These are phyloP conservation scores for Dolichallabes microphthalmus DNA, from an alignment of 2,113 vertebrate genomes.

Conservation along the genomic window DNA sequence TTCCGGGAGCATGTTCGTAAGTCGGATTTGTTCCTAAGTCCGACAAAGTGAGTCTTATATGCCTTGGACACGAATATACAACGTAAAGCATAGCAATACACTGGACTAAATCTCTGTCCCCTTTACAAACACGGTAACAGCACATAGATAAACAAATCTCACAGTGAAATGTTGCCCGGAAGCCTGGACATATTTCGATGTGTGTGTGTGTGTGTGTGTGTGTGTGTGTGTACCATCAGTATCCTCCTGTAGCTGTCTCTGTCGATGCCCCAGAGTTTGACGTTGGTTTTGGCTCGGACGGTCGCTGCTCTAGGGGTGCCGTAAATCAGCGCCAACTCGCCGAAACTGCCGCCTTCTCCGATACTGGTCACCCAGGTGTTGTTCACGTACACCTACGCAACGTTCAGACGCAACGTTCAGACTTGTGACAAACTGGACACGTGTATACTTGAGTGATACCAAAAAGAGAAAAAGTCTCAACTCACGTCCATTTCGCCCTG, in stretches of 20 bases:
- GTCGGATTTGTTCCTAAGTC: no score
- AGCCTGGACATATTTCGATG: not conserved
- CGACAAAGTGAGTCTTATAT: no score
- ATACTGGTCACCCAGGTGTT: slow-evolving; percentile 97
- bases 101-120: no score
- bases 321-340: slow-evolving; percentile 95
- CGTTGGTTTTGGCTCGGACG: slow-evolving; percentile 95
- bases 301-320: slow-evolving; percentile 95
- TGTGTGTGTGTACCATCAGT: slow-evolving; percentile 84
- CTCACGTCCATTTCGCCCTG: slow-evolving; percentile 99
- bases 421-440: not conserved
- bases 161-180: no score
- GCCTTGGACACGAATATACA: no score
- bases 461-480: slow-evolving; percentile 23
- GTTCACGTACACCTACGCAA: slow-evolving; percentile 90
- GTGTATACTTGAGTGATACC: not conserved
- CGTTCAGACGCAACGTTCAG: slow-evolving; percentile 38
- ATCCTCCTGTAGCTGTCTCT: slow-evolving; percentile 97
- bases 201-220: not conserved
- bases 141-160: no score
- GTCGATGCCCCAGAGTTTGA: slow-evolving; percentile 98
- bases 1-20: no score
- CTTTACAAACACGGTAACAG: no score
- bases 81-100: no score
- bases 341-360: slow-evolving; percentile 96